Evolutionary conservation across 2,888 invertebrate species (phyloP), one percentile per base, ranked within the genome.

Genomic region (Protodeltote pygarga): DNA sequence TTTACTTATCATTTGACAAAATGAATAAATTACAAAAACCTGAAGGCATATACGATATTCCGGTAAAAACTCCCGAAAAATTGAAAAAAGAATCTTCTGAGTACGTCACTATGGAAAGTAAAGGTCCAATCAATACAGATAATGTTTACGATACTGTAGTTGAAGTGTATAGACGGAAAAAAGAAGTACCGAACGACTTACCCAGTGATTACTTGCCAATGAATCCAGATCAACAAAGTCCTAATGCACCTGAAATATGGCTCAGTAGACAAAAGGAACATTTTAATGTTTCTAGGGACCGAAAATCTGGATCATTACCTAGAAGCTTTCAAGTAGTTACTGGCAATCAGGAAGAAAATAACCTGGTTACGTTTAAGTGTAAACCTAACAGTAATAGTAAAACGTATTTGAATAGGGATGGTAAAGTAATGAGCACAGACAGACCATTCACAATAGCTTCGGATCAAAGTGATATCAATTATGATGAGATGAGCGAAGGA

Each of bases 291-390:
- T 93, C 94, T 0, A 92, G 93, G 38, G 92, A 92, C 38, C 93
- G 94, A 73, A 96, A 96, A 79, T 95, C 95, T 8, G 96, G 96
- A 13, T 96, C 96, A 0, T 80, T 96, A 40, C 96, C 96, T 0
- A 92, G 96, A 65, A 96, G 96, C 70, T 96, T 96, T 69, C 96
- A 96, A 83, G 93, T 94, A 16, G 87, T 92, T 27, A 92, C 94
- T 2, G 93, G 92, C 65, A 92, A 90, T 38, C 92, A 88, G 61
- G 92, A 93, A 23, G 92, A 93, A 15, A 83, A 70, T 32, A 85
- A 84, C 53, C 75, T 83, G 41, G 87, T 75, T 33, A 81, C 86
- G 9, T 86, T 87, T 75, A 89, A 89, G 85, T 87, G 81, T 77
- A 87, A 88, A 78, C 85, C 88, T 49, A 86, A 85, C 73, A 76